These are phyloP conservation scores for Thymelicus acteon DNA, from an alignment of 2,888 invertebrate species.

Conservation along the genomic window DNA sequence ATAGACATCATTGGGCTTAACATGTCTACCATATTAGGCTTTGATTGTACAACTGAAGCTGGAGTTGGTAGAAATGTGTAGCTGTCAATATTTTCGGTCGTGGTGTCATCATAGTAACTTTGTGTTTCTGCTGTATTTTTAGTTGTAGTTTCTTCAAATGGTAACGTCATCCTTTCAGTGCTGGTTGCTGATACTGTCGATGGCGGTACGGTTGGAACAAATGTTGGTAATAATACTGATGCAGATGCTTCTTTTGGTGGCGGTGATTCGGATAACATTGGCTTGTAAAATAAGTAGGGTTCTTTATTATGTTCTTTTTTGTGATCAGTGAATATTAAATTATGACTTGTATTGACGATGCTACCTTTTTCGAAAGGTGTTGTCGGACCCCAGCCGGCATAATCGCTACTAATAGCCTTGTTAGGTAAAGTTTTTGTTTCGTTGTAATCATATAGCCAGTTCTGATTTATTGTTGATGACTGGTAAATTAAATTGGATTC, in stretches of 20 bases:
- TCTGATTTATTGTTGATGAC: constrained; percentile 82
- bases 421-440: constrained; percentile 59
- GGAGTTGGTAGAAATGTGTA: constrained; percentile 52
- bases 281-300: constrained; percentile 70
- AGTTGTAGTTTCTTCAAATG: constrained; percentile 54
- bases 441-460: constrained; percentile 68
- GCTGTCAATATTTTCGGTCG: constrained; percentile 55
- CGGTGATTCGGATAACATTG: constrained; percentile 69
- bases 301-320: constrained; percentile 46
- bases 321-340: constrained; percentile 66
- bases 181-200: constrained; percentile 50
- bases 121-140: constrained; percentile 55
- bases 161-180: constrained; percentile 50
- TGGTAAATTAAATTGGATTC: constrained; percentile 88
- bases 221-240: constrained; percentile 55
- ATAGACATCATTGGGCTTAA: constrained; percentile 76
- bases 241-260: constrained; percentile 62
- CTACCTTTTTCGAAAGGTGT: constrained; percentile 67
- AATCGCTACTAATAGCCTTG: constrained; percentile 72
- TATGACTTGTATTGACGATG: constrained; percentile 67
- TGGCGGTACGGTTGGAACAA: constrained; percentile 68
- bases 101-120: constrained; percentile 58
- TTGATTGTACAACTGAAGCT: constrained; percentile 49
- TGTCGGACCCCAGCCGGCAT: constrained; percentile 80
- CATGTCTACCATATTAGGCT: constrained; percentile 68